These are phyloP conservation scores for Stegodyphus dumicola DNA, from an alignment of 1,140 invertebrate species.

Conservation along the genomic window DNA sequence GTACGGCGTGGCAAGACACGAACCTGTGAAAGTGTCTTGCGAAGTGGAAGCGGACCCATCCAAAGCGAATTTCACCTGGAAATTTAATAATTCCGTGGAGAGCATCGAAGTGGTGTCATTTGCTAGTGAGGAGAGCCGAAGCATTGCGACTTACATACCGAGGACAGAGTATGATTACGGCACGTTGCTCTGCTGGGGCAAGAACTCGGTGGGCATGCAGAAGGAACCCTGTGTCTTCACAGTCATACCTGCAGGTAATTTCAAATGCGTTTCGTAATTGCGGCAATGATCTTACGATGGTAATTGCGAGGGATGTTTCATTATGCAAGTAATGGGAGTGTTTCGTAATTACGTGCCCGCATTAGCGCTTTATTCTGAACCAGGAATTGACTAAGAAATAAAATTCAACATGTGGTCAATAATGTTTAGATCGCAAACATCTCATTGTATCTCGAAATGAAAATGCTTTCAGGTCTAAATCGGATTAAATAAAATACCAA, in stretches of 20 bases:
- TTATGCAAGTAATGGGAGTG: no score
- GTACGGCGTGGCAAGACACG: conserved; percentile 64
- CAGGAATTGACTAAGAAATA: no score
- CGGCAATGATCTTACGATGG: no score
- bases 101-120: conserved; percentile 55
- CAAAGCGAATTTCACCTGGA: conserved; percentile 64
- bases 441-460: no score
- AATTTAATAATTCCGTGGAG: conserved; percentile 63
- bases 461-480: no score
- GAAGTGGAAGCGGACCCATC: conserved; percentile 64
- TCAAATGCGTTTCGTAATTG: no score
- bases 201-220: conserved; percentile 81
- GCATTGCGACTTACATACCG: conserved; percentile 70
- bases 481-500: no score
- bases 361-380: no score
- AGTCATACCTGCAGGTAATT: conserved; percentile 86
- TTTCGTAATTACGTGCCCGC: no score
- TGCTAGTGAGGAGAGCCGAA: conserved; percentile 77
- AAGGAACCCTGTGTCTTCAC: conserved; percentile 87
- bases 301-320: no score
- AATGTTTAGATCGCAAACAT: no score
- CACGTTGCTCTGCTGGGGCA: conserved; percentile 86
- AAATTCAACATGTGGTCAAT: no score
- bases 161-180: conserved; percentile 88
- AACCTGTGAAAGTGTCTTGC: conserved; percentile 64